Evolutionary conservation across 2,888 invertebrate species (phyloP).

Genomic region (Trichacis sp.): DNA sequence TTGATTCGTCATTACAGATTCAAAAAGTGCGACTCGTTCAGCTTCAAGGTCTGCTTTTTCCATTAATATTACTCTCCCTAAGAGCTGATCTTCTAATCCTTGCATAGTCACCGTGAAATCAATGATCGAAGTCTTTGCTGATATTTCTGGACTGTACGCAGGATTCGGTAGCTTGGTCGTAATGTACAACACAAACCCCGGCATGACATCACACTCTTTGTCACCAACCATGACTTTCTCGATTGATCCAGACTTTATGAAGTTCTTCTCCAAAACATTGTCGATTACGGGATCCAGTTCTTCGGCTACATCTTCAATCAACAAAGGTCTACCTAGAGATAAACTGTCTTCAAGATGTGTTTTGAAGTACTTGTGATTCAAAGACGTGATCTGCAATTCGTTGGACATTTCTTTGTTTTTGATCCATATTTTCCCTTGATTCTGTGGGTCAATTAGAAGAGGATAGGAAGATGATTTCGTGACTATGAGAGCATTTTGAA

Average conservation of each 20-base stretch:
- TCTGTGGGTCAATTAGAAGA: constrained; percentile 94
- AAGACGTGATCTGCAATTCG: constrained; percentile 91
- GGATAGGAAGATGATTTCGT: constrained; percentile 96
- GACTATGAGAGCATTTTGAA: constrained; percentile 96
- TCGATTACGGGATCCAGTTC: constrained; percentile 97
- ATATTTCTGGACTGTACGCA: constrained; percentile 95
- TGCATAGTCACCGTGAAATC: constrained; percentile 98
- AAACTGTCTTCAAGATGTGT: constrained; percentile 90
- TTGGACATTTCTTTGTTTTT: constrained; percentile 92
- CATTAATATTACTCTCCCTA: constrained; percentile 94
- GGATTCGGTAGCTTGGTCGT: constrained; percentile 97
- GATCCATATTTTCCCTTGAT: constrained; percentile 97
- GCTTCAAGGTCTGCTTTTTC: constrained; percentile 96
- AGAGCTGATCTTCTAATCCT: constrained; percentile 93
- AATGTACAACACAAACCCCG: constrained; percentile 94
- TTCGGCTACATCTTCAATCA: constrained; percentile 95
- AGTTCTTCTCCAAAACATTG: constrained; percentile 96
- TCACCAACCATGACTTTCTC: constrained; percentile 95
- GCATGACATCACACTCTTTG: constrained; percentile 97
- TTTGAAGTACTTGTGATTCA: constrained; percentile 97
- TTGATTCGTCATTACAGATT: constrained; percentile 97
- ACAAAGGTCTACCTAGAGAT: constrained; percentile 86
- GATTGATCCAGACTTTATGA: constrained; percentile 96
- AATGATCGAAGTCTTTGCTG: constrained; percentile 96
- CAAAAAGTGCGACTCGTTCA: constrained; percentile 91